These are phyloP conservation scores for Halcyon badia DNA, from an alignment of 2,797 vertebrate genomes.

Conservation along the genomic window DNA sequence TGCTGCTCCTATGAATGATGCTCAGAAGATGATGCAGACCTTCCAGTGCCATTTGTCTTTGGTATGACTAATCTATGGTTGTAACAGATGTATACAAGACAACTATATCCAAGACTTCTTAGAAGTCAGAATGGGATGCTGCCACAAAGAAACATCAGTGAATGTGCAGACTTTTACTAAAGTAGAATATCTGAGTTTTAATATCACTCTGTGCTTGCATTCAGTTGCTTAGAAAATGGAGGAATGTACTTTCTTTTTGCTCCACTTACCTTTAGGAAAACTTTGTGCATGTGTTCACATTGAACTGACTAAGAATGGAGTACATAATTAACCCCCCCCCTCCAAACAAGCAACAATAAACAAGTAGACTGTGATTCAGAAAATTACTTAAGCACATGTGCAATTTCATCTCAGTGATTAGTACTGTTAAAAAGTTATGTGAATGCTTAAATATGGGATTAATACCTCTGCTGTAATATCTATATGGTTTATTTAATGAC, in stretches of 20 bases:
- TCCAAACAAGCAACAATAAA: neutral
- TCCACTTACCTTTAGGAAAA: neutral
- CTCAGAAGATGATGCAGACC: neutral
- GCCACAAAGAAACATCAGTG: neutral
- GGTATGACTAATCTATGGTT: neutral
- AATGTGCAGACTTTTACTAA: neutral
- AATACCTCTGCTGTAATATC: neutral
- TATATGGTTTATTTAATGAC: neutral
- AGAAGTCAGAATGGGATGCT: neutral
- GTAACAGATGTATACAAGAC: neutral
- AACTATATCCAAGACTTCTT: neutral
- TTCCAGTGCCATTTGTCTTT: neutral
- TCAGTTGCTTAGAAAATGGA: neutral
- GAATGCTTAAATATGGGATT: neutral
- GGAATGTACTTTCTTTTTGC: neutral
- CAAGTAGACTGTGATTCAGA: neutral
- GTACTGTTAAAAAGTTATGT: neutral
- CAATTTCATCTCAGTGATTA: neutral
- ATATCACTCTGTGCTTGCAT: neutral
- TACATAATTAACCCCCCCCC: neutral
- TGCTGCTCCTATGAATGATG: neutral
- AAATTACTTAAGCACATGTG: neutral
- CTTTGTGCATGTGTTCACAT: neutral
- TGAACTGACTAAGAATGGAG: neutral
- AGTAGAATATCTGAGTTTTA: neutral